Evolutionary conservation across 2,113 vertebrate genomes (phyloP).

Genomic region (Ptyas mucosa): DNA sequence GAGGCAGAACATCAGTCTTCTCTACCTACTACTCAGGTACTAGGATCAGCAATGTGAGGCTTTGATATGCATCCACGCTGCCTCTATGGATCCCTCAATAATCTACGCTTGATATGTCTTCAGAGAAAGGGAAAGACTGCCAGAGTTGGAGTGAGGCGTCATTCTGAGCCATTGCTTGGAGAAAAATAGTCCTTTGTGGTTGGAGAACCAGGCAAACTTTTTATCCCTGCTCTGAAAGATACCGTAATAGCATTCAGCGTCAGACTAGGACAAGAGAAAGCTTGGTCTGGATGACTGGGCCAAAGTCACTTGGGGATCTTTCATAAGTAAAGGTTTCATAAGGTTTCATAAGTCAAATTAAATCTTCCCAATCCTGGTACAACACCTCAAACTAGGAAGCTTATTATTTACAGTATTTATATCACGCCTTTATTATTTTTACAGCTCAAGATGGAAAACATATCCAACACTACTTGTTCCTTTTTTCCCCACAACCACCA

Average conservation of each 20-base stretch:
- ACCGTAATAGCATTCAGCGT: not conserved
- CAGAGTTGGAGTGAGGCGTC: not conserved
- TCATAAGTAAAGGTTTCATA: not conserved
- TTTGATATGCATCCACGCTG: not conserved
- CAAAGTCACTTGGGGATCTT: not conserved
- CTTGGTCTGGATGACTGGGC: not conserved
- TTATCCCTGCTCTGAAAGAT: not conserved
- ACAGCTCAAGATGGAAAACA: too few species aligned
- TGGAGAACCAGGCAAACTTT: not conserved
- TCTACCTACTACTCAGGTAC: not conserved
- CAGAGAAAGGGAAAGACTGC: not conserved
- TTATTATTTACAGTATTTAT: too few species aligned
- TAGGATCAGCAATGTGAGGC: not conserved
- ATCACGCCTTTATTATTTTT: too few species aligned
- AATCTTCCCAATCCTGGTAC: not conserved
- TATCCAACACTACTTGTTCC: too few species aligned
- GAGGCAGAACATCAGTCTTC: not conserved
- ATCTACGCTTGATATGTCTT: not conserved
- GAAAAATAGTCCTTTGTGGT: not conserved
- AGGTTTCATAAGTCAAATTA: not conserved
- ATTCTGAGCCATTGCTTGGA: not conserved
- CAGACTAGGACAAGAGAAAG: not conserved
- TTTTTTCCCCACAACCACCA: too few species aligned
- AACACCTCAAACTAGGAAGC: not conserved
- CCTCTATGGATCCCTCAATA: not conserved